Conservation (phyloP, 2,797 vertebrate species). For the Carduelis carduelis region DNA sequence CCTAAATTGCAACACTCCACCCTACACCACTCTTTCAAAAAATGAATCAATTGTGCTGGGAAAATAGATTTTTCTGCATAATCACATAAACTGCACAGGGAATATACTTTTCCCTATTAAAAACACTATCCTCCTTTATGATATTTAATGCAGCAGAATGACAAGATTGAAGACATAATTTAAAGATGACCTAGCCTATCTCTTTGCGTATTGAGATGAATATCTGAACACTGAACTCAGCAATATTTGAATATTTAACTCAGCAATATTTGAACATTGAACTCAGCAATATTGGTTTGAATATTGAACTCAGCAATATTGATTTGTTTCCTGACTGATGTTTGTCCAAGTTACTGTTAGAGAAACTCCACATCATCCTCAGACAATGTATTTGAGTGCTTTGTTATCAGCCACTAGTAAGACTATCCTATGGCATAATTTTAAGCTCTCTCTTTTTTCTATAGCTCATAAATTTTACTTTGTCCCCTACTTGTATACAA, state of each 20-base stretch:
- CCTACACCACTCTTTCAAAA: neutral
- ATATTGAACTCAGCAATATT: neutral
- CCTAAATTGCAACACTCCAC: neutral
- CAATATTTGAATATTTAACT: too few relatives aligned
- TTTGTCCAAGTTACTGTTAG: neutral
- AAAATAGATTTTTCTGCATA: neutral
- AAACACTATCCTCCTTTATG: neutral
- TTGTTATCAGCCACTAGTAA: neutral
- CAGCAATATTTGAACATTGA: too few relatives aligned
- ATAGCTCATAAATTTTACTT: neutral
- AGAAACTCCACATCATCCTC: neutral
- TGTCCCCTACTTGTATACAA: accelerated
- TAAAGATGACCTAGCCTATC: neutral
- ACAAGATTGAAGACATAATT: neutral
- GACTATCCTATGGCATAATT: neutral
- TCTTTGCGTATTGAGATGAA: neutral
- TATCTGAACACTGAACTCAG: too few relatives aligned
- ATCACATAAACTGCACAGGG: neutral
- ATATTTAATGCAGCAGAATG: neutral
- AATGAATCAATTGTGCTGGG: neutral
- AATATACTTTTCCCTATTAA: neutral
- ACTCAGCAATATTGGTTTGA: too few relatives aligned
- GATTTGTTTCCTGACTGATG: neutral
- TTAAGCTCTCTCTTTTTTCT: neutral
- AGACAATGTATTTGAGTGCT: neutral